These are phyloP conservation scores for Epinephelus coioides DNA, from an alignment of 2,797 vertebrate species.

Conservation along the genomic window DNA sequence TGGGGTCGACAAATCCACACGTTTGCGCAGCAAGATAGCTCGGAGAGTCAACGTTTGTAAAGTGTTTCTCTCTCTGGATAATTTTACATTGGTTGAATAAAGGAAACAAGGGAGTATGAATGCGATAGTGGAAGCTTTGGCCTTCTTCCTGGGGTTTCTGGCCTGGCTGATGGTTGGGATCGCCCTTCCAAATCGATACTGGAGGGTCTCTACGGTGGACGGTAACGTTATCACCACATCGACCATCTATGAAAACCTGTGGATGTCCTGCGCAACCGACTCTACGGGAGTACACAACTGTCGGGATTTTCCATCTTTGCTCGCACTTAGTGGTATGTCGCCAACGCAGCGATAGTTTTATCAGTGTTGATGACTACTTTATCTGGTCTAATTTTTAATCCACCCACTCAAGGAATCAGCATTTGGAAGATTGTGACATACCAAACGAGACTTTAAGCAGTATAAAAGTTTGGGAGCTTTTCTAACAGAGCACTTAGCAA, in stretches of 20 bases:
- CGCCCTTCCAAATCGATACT: constrained; percentile 86
- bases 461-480: not conserved
- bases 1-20: constrained; percentile 42
- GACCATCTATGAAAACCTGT: constrained; percentile 91
- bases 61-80: constrained; percentile 40
- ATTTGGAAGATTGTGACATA: not conserved
- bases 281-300: constrained; percentile 91
- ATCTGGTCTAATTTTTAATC: constrained; percentile 3
- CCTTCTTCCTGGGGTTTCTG: constrained; percentile 84
- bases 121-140: constrained; percentile 82
- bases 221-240: constrained; percentile 91
- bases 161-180: constrained; percentile 87
- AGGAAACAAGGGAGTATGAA: constrained; percentile 71
- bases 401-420: not conserved
- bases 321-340: constrained; percentile 77
- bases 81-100: not conserved
- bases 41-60: constrained; percentile 14
- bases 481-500: not conserved
- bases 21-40: constrained; percentile 40
- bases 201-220: constrained; percentile 87
- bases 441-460: not conserved
- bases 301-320: constrained; percentile 84
- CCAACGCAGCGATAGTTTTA: constrained; percentile 1
- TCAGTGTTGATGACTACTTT: constrained; percentile 20
- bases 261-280: constrained; percentile 91